Percentiles rank a stretch among this genome's conserved stretches.
Evolutionary conservation across 2,113 vertebrate genomes (phyloP).

Genomic region (Bothrops jararaca): DNA sequence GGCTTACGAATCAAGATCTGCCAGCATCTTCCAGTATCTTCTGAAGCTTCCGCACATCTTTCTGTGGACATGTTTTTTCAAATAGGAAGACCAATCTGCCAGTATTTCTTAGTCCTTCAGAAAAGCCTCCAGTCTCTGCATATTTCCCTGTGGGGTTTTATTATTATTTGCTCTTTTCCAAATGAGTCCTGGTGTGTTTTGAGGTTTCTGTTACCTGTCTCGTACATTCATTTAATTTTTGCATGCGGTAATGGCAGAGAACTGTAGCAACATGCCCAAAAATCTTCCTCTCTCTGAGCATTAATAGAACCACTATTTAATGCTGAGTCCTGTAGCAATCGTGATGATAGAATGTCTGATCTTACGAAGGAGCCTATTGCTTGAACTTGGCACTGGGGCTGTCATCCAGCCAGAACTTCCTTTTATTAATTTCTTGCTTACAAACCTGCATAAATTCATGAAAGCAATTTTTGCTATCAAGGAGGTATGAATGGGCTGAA

Average conservation of each 20-base stretch:
- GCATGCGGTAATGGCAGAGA: slow-evolving; percentile 50
- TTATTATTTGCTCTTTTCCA: slow-evolving; percentile 3
- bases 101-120: accelerated
- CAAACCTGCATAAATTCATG: background rate
- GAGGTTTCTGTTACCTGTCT: slow-evolving; percentile 57
- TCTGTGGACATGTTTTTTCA: accelerated
- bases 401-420: background rate
- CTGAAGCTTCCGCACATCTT: background rate
- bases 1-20: slow-evolving; percentile 29
- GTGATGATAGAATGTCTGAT: background rate
- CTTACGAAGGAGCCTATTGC: background rate
- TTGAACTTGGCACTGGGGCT: background rate
- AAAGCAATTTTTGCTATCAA: background rate
- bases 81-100: accelerated
- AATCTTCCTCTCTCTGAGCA: background rate
- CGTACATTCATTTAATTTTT: slow-evolving; percentile 47
- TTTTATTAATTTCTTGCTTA: background rate
- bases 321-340: background rate
- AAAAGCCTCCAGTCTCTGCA: background rate
- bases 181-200: slow-evolving; percentile 61
- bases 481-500: background rate
- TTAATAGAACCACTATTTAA: background rate
- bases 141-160: slow-evolving; percentile 34
- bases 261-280: slow-evolving; percentile 64
- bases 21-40: slow-evolving; percentile 5